phyloP scores from a whole-genome alignment of 2,888 invertebrate species.

The Zootermopsis nevadensis region DNA sequence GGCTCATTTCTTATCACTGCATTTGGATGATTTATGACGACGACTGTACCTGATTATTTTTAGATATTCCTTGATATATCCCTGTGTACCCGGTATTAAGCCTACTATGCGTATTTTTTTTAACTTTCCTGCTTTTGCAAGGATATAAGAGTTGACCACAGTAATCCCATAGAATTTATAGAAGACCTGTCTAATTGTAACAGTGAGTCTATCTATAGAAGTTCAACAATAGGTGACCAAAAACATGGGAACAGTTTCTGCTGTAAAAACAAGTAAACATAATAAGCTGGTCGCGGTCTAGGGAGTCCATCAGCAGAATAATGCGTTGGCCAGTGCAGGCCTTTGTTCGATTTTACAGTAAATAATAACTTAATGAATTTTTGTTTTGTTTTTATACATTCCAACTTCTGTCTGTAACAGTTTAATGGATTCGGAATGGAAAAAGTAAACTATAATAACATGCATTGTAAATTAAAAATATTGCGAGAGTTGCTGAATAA shows the following conservation, averaged over 20 bases:
- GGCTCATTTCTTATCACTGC: too few species aligned
- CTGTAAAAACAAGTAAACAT: constrained; percentile 34
- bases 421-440: not conserved
- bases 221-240: constrained; percentile 13
- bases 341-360: constrained; percentile 19
- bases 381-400: constrained; percentile 17
- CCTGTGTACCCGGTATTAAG: too few species aligned
- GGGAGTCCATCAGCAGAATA: constrained; percentile 9
- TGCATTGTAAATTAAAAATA: not conserved
- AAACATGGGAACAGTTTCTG: constrained; percentile 41
- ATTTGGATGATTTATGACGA: too few species aligned
- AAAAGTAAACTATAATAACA: not conserved
- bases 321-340: not conserved
- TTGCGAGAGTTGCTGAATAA: not conserved
- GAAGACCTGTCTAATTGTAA: not conserved
- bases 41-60: too few species aligned
- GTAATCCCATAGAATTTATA: not conserved
- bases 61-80: too few species aligned
- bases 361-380: constrained; percentile 4
- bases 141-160: not conserved
- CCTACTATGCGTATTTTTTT: too few species aligned
- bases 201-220: not conserved
- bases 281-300: not conserved
- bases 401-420: not conserved
- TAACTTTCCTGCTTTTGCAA: too few species aligned